These are phyloP conservation scores for Heliconius sara DNA, from an alignment of 2,888 invertebrate species.

Conservation along the genomic window DNA sequence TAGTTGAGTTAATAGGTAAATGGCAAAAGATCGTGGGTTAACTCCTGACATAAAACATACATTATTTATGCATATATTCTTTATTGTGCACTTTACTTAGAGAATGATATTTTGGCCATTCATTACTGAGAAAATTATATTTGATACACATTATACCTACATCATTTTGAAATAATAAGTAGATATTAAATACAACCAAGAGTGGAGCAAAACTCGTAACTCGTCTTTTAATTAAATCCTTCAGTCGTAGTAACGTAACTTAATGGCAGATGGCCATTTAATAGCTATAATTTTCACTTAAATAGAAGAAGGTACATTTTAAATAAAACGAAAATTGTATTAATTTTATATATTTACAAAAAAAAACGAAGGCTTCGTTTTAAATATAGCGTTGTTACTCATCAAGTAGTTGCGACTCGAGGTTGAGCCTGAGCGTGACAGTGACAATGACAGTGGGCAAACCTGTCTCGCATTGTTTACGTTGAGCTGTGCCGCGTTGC, in stretches of 20 bases:
- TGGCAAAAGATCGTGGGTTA: too few relatives aligned
- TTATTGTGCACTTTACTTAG: too few relatives aligned
- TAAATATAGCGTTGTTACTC: slow-evolving; percentile 16
- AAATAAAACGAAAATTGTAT: background rate
- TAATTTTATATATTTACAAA: background rate
- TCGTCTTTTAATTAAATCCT: background rate
- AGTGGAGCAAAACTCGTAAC: too few relatives aligned
- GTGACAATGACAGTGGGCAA: slow-evolving; percentile 58
- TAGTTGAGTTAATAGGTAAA: too few relatives aligned
- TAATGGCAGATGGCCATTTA: background rate
- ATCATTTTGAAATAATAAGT: too few relatives aligned
- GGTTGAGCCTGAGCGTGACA: slow-evolving; percentile 53
- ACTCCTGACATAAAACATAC: too few relatives aligned
- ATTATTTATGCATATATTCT: too few relatives aligned
- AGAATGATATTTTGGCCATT: too few relatives aligned
- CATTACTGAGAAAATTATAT: too few relatives aligned
- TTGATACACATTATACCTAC: too few relatives aligned
- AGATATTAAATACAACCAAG: too few relatives aligned
- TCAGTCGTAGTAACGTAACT: background rate
- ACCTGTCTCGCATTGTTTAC: slow-evolving; percentile 57
- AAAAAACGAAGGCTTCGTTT: background rate
- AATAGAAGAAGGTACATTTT: too few relatives aligned
- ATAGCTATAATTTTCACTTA: background rate
- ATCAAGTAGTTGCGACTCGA: slow-evolving; percentile 18
- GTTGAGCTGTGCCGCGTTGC: slow-evolving; percentile 40